Conservation (phyloP, 2,797 vertebrate genomes). For the Potorous gilbertii region DNA sequence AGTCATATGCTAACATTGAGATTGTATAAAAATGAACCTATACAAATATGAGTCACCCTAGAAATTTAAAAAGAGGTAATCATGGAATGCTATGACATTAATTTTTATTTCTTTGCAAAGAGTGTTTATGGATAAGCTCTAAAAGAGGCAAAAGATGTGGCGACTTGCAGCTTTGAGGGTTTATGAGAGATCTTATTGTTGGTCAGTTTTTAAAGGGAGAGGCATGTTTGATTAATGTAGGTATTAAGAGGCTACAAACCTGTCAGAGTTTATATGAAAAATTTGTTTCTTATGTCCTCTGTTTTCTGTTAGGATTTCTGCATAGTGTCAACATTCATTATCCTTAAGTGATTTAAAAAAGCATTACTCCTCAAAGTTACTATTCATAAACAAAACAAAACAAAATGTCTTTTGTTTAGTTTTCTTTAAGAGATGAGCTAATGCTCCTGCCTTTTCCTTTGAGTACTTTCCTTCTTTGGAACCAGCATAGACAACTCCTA, state of each 20-base stretch:
- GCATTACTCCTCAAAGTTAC: constrained; percentile 73
- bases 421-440: constrained; percentile 81
- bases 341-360: constrained; percentile 80
- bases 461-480: constrained; percentile 77
- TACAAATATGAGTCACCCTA: background rate
- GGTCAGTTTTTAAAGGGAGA: constrained; percentile 69
- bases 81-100: constrained; percentile 16
- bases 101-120: constrained; percentile 53
- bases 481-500: constrained; percentile 65
- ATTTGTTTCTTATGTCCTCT: constrained; percentile 66
- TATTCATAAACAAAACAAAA: constrained; percentile 74
- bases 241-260: constrained; percentile 65
- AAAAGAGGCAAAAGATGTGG: constrained; percentile 61
- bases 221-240: constrained; percentile 74
- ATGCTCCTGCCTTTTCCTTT: constrained; percentile 72
- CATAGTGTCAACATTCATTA: constrained; percentile 75
- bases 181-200: constrained; percentile 55
- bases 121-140: background rate
- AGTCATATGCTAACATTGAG: background rate
- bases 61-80: background rate
- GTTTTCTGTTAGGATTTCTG: constrained; percentile 73
- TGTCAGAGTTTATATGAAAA: constrained; percentile 75
- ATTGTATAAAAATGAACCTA: constrained; percentile 29
- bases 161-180: constrained; percentile 62
- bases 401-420: constrained; percentile 63